Evolutionary conservation across 2,888 invertebrate genomes (phyloP).

Genomic region (Salticus scenicus): DNA sequence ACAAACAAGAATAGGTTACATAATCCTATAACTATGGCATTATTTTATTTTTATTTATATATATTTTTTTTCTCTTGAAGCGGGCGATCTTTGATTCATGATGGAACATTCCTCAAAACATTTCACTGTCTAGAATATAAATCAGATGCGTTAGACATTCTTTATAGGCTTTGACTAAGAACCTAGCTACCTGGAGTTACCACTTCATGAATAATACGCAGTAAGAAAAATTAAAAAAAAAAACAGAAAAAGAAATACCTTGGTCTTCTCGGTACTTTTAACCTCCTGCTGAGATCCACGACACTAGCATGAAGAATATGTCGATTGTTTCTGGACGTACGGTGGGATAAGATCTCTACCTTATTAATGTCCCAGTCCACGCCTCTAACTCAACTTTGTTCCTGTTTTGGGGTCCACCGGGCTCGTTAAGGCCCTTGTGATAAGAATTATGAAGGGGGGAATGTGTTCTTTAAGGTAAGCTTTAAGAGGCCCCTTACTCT

Average conservation of each 20-base stretch:
- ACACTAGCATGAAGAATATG: conserved; percentile 35
- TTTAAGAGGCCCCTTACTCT: background rate
- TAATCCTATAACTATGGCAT: too few relatives aligned
- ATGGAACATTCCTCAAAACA: background rate
- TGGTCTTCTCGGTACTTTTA: background rate
- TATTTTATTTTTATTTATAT: too few relatives aligned
- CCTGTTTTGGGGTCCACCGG: background rate
- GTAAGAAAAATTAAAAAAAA: background rate
- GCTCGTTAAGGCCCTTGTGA: background rate
- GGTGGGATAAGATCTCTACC: conserved; percentile 8
- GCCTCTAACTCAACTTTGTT: background rate
- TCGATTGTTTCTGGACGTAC: conserved; percentile 25
- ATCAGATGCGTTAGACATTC: background rate
- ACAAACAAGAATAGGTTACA: too few relatives aligned
- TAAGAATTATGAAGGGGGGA: background rate
- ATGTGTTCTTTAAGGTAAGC: background rate
- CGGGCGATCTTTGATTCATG: background rate
- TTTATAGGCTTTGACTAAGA: background rate
- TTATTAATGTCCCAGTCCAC: conserved; percentile 24
- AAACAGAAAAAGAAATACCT: background rate
- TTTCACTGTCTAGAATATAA: background rate
- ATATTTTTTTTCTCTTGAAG: too few relatives aligned
- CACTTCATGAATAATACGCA: background rate
- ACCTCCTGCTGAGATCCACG: conserved; percentile 29
- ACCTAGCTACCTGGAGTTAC: conserved; percentile 12